Conservation (phyloP, 2,113 vertebrate species). For the Nesogale talazaci region DNA sequence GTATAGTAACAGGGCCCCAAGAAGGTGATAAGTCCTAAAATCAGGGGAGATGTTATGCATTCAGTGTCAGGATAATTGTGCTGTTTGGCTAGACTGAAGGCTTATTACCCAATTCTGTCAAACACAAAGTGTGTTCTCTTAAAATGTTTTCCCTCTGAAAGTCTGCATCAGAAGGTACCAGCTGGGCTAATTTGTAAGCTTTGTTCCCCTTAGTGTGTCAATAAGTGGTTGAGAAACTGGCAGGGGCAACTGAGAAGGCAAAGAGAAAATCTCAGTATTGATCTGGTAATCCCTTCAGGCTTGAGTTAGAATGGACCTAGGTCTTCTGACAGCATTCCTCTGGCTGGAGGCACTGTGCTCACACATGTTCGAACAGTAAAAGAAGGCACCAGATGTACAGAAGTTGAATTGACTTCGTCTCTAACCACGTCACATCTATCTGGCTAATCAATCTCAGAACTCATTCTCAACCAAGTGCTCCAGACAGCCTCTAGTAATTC, state of each 20-base stretch:
- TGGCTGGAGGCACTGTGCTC: neutral
- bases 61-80: neutral
- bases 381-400: neutral
- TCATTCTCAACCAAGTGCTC: neutral
- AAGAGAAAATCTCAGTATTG: neutral
- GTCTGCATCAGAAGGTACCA: neutral
- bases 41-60: fast-evolving
- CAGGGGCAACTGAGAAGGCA: neutral
- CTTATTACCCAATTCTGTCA: slow-evolving; percentile 17
- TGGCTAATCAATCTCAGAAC: neutral
- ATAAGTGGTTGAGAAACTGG: neutral
- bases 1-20: neutral
- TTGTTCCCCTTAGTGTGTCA: neutral
- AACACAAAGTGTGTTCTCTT: slow-evolving; percentile 38
- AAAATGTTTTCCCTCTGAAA: slow-evolving; percentile 17
- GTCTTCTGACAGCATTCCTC: neutral
- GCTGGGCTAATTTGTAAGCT: neutral
- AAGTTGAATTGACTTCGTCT: neutral
- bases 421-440: neutral
- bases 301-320: neutral
- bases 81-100: neutral
- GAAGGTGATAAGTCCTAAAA: neutral
- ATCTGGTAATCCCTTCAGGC: too few species aligned
- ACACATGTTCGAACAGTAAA: neutral
- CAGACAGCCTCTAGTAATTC: neutral